Evolutionary conservation across 1,140 invertebrate genomes (phyloP), one percentile per base, ranked within the genome.

Genomic region (Pseudomyrmex pallidus): DNA sequence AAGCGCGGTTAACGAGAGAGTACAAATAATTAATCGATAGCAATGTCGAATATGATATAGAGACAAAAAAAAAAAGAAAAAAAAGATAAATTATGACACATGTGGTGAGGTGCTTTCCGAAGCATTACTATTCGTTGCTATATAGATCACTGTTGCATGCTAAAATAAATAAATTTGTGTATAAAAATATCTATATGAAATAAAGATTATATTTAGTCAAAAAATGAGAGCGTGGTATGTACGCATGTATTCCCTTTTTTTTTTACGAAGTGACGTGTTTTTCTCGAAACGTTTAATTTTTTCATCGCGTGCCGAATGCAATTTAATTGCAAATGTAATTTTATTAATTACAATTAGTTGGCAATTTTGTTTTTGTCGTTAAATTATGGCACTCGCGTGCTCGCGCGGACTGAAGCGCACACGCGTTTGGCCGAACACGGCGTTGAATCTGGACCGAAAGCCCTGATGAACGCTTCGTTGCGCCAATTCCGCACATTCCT

Each of bases 141-240:
- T 3, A 83, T 91, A 92, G 88, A 90, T 87, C 86, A 91, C 84
- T 87, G 85, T 91, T 92, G 90, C 91, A 92, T 92, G 91, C 76
- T 85, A 86, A 84, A 85, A 68, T 87, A 87, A 89, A 84, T 87
- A 85, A 88, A 91, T 89, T 91, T 91, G 78, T 92, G 87, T 92
- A 91, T 35, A 35, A 35, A 89, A 80, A 61, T 87, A 86, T 87
- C 89, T 87, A 62, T 89, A 90, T 85, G 76, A 86, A 90, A 91
- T 89, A 91, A 91, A 90, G 89, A 90, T 90, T 90, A 90, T 90
- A 90, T 90, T 90, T 90, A 90, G 87, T 90, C 89, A 90, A 35
- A 35, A 35, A 35, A 76, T 78, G 66, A 70, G 80, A 59, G 66
- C 44, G 54, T 80, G n/a, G 2, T 7, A 1, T 0, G 7, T 35